A percentile compares a stretch with the other conserved stretches of the same genome.
Conservation (phyloP, 2,888 invertebrate species). For the Drosophila eohydei region DNA sequence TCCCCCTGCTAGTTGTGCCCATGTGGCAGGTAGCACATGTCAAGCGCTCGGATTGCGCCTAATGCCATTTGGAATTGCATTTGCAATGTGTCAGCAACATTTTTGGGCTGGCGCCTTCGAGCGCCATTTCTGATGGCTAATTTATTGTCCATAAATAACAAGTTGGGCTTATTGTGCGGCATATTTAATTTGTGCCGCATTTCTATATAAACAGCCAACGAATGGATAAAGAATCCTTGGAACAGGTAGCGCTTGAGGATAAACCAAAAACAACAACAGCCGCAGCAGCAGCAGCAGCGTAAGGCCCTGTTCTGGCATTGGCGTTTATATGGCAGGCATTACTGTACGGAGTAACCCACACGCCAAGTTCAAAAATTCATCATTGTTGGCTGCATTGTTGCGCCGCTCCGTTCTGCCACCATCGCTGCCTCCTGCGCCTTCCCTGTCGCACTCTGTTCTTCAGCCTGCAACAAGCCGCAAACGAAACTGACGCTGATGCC, state of each 20-base stretch:
- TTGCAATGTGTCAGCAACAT: slow-evolving; percentile 80
- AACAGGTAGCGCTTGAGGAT: slow-evolving; percentile 33
- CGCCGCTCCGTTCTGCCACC: slow-evolving; percentile 31
- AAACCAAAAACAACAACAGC: slow-evolving; percentile 4
- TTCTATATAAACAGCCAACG: slow-evolving; percentile 48
- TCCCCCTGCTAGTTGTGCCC: not conserved
- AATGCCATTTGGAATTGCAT: slow-evolving; percentile 75
- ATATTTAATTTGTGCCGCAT: slow-evolving; percentile 50
- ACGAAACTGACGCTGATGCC: slow-evolving; percentile 80
- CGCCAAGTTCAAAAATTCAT: slow-evolving; percentile 78
- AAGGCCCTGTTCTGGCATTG: slow-evolving; percentile 26
- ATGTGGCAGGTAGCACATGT: slow-evolving; percentile 59
- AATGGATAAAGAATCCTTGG: slow-evolving; percentile 31
- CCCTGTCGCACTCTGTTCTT: slow-evolving; percentile 18
- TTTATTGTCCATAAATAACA: slow-evolving; percentile 46
- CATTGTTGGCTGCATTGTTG: slow-evolving; percentile 80
- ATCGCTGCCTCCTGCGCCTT: slow-evolving; percentile 2
- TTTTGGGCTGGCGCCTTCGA: slow-evolving; percentile 72
- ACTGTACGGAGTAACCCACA: slow-evolving; percentile 68
- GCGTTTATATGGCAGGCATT: slow-evolving; percentile 63
- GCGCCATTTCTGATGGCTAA: slow-evolving; percentile 56
- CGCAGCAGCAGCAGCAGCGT: not conserved
- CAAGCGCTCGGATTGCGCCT: slow-evolving; percentile 71
- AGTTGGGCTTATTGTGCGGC: slow-evolving; percentile 22
- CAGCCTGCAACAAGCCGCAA: slow-evolving; percentile 75